phyloP scores from a whole-genome alignment of 2,888 invertebrate species.

The Drosophila monieri region DNA sequence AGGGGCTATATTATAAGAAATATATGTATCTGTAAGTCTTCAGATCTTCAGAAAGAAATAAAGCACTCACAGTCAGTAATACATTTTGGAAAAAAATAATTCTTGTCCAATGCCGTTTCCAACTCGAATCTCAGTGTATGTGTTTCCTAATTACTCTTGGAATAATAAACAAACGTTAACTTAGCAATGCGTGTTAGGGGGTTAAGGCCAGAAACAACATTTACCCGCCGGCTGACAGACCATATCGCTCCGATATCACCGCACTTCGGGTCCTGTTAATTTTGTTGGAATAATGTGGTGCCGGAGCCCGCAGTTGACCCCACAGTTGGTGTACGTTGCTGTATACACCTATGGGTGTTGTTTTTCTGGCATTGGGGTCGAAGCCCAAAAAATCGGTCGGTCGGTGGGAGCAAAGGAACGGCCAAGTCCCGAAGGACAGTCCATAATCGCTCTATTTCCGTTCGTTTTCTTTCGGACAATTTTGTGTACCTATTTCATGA shows the following conservation, averaged over 20 bases:
- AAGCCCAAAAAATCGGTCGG: conserved; percentile 5
- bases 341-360: conserved; percentile 2
- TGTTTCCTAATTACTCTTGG: conserved; percentile 18
- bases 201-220: conserved; percentile 10
- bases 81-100: not conserved
- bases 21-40: too few relatives aligned
- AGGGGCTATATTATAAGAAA: not conserved
- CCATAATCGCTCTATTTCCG: conserved; percentile 62
- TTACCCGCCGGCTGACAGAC: conserved; percentile 7
- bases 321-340: not conserved
- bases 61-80: not conserved
- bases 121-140: conserved; percentile 13
- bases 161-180: conserved; percentile 15
- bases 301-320: conserved; percentile 20
- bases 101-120: not conserved
- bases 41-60: too few relatives aligned
- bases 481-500: conserved; percentile 29
- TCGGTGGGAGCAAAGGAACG: conserved; percentile 6
- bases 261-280: conserved; percentile 27
- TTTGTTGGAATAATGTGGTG: conserved; percentile 10
- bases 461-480: conserved; percentile 44
- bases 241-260: conserved; percentile 33
- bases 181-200: conserved; percentile 25
- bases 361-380: conserved; percentile 7
- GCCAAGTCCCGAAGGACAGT: conserved; percentile 38